Evolutionary conservation across 2,797 vertebrate genomes (phyloP), one percentile per base, ranked within the genome.

Genomic region (Natrix natrix): DNA sequence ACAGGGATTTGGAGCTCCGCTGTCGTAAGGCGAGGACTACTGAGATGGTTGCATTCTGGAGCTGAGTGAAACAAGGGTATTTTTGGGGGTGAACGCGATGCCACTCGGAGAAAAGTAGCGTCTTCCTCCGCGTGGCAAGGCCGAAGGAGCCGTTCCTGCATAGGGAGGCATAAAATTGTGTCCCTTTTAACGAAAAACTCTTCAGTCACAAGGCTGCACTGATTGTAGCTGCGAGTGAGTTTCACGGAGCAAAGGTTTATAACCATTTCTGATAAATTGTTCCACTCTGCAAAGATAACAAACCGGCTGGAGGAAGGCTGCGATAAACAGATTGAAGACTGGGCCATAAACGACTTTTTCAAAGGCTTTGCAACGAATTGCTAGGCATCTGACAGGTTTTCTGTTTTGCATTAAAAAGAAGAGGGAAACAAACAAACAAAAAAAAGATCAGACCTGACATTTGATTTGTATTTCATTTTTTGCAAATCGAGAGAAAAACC

Each of bases 381-480:
- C 16, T 32, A 90, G 57, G 55, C 17, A 2, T 78, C 14, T 78
- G 52, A 74, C 0, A 1, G 1, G 63, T 90, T 90, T 95, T 7
- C 52, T 94, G 93, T 32, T 92, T 90, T 66, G 59, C 20, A 24
- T n/a, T 28, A 22, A 55, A 90, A 69, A 93, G 93, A 63, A 78
- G 61, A 26, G 43, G 60, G 8, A 0, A 22, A 22, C 4, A 57
- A 57, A 16, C 4, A 5, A 5, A 0, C 90, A 56, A 37, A 57
- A 17, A 16, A 16, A 5, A 5, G 0, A 89, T 4, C 32, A n/a
- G 26, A 28, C 20, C 88, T 37, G 32, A 16, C 16, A 2, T 8
- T 74, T 74, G 16, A 13, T 66, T 66, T 63, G 20, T 26, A 60
- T 61, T 61, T 61, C 10, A 61, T 59, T 59, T 59, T 17, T 83